Evolutionary conservation across 2,797 vertebrate genomes (phyloP), one percentile per base, ranked within the genome.

Genomic region (Silurus lanzhouensis): DNA sequence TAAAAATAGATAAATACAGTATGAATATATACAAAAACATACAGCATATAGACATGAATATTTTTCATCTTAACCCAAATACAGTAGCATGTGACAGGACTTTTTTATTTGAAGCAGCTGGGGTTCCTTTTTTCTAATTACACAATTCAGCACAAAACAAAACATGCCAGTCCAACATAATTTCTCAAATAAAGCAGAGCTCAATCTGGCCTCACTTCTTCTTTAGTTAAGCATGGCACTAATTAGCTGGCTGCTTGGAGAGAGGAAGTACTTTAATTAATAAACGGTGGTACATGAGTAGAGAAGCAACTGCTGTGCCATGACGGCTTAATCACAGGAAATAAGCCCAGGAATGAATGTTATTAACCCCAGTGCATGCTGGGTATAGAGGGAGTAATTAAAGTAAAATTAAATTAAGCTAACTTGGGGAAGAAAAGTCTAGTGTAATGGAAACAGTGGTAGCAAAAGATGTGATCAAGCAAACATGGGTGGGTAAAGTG

Each of bases 321-420:
- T 84, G 76, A 84, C 63, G 55, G 84, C 58, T 84, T 89, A 91
- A 90, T 92, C 89, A 90, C 89, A 89, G 87, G 88, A 90, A 90
- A 89, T 88, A 88, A 83, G 84, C 63, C 61, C 38, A 86, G 83
- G 84, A 86, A 88, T 84, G 80, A 82, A 84, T 86, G 86, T 74
- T 85, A 88, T 89, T 90, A 87, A 82, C 19, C 85, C 76, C 63
- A 86, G 80, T 70, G 85, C 83, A 81, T 89, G 86, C 86, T 89
- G 86, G 86, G 85, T 83, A 88, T 81, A 85, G 86, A 75, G 75
- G 77, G 76, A 85, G 83, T 88, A 87, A 90, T 91, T 88, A 87
- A 79, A 88, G 88, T 85, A 81, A 89, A 88, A 90, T 85, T 89
- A 85, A 88, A 89, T 90, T 90, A 90, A 64, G 48, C 38, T 88